Evolutionary conservation across 2,113 vertebrate species (phyloP).

Genomic region (Protobothrops flavoviridis): DNA sequence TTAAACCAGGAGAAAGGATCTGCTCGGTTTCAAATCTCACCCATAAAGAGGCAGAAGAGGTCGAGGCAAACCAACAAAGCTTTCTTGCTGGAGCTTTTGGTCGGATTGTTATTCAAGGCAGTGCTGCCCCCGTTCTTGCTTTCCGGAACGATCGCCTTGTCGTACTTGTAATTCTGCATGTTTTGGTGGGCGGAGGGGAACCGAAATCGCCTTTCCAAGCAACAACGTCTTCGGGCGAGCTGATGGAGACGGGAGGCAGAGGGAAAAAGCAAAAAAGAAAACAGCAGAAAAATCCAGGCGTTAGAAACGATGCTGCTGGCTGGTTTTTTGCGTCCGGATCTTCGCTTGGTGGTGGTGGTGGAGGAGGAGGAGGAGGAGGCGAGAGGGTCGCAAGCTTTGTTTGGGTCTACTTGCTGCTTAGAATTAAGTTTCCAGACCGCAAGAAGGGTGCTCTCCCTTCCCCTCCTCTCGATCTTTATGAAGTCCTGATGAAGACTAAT

Average conservation of each 20-base stretch:
- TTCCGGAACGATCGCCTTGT: conserved; percentile 93
- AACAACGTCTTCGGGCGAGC: conserved; percentile 2
- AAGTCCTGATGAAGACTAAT: background rate
- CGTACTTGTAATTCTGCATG: conserved; percentile 97
- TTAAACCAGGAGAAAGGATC: background rate
- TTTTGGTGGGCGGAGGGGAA: conserved; percentile 44
- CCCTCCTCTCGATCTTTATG: background rate
- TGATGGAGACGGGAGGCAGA: conserved; percentile 4
- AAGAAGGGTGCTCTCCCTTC: background rate
- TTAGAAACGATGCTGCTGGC: conserved; percentile 25
- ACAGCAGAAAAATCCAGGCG: background rate
- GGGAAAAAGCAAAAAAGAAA: fast-evolving
- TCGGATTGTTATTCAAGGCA: conserved; percentile 84
- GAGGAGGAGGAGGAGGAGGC: background rate
- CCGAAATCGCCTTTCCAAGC: conserved; percentile 46
- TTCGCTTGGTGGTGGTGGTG: conserved; percentile 12
- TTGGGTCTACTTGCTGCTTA: background rate
- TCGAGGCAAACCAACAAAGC: conserved; percentile 87
- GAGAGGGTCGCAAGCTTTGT: background rate
- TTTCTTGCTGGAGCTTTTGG: conserved; percentile 81
- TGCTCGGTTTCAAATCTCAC: conserved; percentile 72
- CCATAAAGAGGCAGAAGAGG: conserved; percentile 91
- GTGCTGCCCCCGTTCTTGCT: conserved; percentile 92
- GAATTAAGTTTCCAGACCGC: background rate
- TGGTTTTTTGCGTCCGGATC: conserved; percentile 31